These are phyloP conservation scores for Pseudococcus jackbeardsleyi DNA, from an alignment of 2,888 invertebrate genomes.

Conservation along the genomic window DNA sequence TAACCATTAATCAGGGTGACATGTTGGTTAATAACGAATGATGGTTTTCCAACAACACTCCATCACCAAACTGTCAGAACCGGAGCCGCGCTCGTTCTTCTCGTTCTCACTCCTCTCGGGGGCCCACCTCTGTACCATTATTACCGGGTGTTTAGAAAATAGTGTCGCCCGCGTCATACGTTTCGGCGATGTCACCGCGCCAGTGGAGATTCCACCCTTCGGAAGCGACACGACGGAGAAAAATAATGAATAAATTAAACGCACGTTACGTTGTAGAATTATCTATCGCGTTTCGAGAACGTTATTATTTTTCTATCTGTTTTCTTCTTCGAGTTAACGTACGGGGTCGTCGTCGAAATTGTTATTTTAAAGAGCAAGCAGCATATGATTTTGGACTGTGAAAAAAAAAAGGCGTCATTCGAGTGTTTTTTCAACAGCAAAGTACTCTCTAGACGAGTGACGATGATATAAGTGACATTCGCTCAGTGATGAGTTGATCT, in stretches of 20 bases:
- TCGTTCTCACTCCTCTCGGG: not conserved
- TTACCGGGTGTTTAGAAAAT: constrained; percentile 57
- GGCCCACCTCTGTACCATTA: not conserved
- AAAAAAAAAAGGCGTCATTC: not conserved
- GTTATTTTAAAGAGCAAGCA: not conserved
- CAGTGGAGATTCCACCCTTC: not conserved
- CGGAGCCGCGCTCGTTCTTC: constrained; percentile 23
- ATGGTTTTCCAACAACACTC: constrained; percentile 65
- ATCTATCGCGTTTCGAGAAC: not conserved
- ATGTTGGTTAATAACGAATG: constrained; percentile 66
- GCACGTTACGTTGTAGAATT: not conserved
- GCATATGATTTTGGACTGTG: not conserved
- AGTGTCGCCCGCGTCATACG: not conserved
- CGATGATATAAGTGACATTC: not conserved
- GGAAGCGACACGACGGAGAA: not conserved
- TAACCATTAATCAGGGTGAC: constrained; percentile 66
- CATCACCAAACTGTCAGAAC: constrained; percentile 62
- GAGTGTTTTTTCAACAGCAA: not conserved
- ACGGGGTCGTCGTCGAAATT: not conserved
- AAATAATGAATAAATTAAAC: constrained; percentile 10
- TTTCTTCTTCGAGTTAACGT: not conserved
- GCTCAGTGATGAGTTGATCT: not conserved
- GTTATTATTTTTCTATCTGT: not conserved
- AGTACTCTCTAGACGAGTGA: too few relatives aligned
- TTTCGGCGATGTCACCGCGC: not conserved